A percentile compares a stretch with the other conserved stretches of the same genome.
phyloP scores from a whole-genome alignment of 1,140 invertebrate species.

The Orius insidiosus region DNA sequence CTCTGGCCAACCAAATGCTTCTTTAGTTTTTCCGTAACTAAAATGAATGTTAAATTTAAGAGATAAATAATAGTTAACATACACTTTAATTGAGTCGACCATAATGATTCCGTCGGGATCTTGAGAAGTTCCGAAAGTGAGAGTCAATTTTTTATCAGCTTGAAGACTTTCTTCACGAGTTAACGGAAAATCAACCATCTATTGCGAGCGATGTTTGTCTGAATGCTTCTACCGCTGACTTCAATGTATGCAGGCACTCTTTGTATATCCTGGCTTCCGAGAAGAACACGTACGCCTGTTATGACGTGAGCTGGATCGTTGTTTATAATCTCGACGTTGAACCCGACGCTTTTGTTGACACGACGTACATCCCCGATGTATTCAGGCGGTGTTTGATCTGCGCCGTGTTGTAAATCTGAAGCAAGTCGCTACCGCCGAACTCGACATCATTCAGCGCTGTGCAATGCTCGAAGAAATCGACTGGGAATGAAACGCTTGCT shows the following conservation, averaged over 20 bases:
- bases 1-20: constrained; percentile 92
- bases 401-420: constrained; percentile 88
- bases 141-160: constrained; percentile 77
- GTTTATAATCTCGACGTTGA: constrained; percentile 76
- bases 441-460: constrained; percentile 80
- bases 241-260: constrained; percentile 71
- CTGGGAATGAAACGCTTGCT: constrained; percentile 53
- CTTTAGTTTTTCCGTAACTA: constrained; percentile 85
- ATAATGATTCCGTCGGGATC: constrained; percentile 79
- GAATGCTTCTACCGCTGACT: constrained; percentile 53
- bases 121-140: constrained; percentile 80
- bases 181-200: constrained; percentile 93
- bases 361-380: constrained; percentile 76
- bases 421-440: constrained; percentile 85
- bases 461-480: constrained; percentile 95
- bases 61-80: constrained; percentile 19
- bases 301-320: constrained; percentile 76
- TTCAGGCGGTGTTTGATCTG: constrained; percentile 88
- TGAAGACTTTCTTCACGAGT: constrained; percentile 85
- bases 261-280: constrained; percentile 74
- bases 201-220: constrained; percentile 53
- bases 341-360: constrained; percentile 72
- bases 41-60: constrained; percentile 22
- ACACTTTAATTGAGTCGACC: constrained; percentile 84
- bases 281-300: constrained; percentile 62